A percentile compares a stretch with the other conserved stretches of the same genome.
phyloP scores from a whole-genome alignment of 2,888 invertebrate genomes.

The Macaria notata region DNA sequence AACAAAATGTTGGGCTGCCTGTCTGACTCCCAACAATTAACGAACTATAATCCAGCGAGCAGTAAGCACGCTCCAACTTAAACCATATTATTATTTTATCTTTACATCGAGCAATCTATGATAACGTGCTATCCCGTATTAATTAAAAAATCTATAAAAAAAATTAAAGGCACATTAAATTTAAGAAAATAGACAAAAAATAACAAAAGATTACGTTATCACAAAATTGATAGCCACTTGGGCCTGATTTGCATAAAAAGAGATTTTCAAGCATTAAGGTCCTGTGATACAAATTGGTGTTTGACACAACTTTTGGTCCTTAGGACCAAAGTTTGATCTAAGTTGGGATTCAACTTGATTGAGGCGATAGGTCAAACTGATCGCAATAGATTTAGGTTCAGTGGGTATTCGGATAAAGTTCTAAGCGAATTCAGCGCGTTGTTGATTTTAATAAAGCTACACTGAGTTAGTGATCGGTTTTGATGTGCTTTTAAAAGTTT shows the following conservation, averaged over 20 bases:
- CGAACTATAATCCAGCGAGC: too few relatives aligned
- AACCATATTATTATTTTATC: too few relatives aligned
- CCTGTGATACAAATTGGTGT: constrained; percentile 12
- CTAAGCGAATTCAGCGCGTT: constrained; percentile 2
- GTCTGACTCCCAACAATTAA: too few relatives aligned
- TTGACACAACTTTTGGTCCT: constrained; percentile 7
- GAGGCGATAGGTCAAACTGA: constrained; percentile 13
- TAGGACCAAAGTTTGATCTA: constrained; percentile 2
- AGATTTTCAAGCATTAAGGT: background rate
- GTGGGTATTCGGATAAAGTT: constrained; percentile 6
- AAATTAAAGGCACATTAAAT: too few relatives aligned
- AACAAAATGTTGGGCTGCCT: too few relatives aligned
- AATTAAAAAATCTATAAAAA: too few relatives aligned
- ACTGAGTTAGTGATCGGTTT: background rate
- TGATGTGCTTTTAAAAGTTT: background rate
- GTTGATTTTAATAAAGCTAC: background rate
- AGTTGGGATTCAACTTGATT: constrained; percentile 9
- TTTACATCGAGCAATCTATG: too few relatives aligned
- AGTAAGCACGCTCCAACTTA: too few relatives aligned
- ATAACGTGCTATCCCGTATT: too few relatives aligned
- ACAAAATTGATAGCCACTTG: constrained; percentile 1
- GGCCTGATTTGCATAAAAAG: background rate
- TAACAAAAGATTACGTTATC: too few relatives aligned
- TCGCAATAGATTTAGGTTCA: constrained; percentile 10
- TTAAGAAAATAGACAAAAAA: too few relatives aligned